Conservation (phyloP, 2,797 vertebrate genomes). For the Argyrosomus regius region DNA sequence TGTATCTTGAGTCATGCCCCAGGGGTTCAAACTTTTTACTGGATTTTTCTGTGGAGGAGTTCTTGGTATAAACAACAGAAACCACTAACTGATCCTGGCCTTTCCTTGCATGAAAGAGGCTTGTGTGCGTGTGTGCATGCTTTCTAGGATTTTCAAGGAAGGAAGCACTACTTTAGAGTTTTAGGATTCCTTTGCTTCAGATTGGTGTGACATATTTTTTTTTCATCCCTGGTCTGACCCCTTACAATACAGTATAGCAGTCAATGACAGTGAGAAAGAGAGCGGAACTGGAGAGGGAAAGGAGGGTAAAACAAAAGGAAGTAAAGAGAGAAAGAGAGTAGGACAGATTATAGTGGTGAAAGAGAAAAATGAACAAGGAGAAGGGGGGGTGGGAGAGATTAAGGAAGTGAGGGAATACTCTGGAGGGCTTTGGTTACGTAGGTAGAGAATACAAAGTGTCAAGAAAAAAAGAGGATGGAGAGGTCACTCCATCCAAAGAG, state of each 20-base stretch:
- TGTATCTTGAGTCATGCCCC: conserved; percentile 1
- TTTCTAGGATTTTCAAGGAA: conserved; percentile 39
- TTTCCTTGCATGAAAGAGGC: neutral
- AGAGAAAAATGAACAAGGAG: conserved; percentile 57
- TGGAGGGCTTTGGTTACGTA: conserved; percentile 79
- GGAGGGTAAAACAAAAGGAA: conserved; percentile 40
- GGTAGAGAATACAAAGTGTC: conserved; percentile 80
- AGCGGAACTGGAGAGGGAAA: conserved; percentile 30
- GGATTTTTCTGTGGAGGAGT: neutral
- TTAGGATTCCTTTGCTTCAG: conserved; percentile 61
- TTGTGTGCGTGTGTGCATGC: neutral
- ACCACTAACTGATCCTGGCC: neutral
- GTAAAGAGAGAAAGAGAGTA: conserved; percentile 34
- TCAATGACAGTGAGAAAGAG: conserved; percentile 63
- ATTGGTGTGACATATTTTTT: conserved; percentile 57
- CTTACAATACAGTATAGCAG: conserved; percentile 54
- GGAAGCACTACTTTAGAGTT: conserved; percentile 30
- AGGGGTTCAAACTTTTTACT: neutral
- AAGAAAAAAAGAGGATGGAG: conserved; percentile 58
- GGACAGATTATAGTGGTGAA: conserved; percentile 55
- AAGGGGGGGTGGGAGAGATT: conserved; percentile 36
- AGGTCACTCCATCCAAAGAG: conserved; percentile 65
- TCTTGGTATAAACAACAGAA: conserved; percentile 12
- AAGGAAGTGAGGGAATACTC: conserved; percentile 69
- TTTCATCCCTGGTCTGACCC: conserved; percentile 68